Percentiles rank a stretch among this genome's conserved stretches.
These are phyloP conservation scores for Cydia splendana DNA, from an alignment of 1,140 invertebrate species.

Conservation along the genomic window DNA sequence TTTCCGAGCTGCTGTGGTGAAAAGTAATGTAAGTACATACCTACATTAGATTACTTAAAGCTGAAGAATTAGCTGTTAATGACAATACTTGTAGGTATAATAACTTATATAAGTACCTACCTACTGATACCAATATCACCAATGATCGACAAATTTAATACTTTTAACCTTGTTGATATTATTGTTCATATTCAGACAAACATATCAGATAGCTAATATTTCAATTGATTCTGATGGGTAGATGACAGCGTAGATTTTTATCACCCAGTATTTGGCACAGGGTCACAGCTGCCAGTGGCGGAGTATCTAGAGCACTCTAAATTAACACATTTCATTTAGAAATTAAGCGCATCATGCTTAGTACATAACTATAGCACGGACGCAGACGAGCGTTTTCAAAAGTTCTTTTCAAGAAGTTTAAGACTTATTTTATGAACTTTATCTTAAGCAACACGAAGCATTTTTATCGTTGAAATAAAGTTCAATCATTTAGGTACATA, in stretches of 20 bases:
- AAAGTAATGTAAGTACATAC: background rate
- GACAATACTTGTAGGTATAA: no score
- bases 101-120: background rate
- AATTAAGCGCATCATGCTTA: slow-evolving; percentile 31
- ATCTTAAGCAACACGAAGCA: background rate
- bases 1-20: no score
- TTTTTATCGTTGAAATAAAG: no score
- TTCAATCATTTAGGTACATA: no score
- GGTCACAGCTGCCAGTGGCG: slow-evolving; percentile 37
- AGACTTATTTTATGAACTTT: background rate
- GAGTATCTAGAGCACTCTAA: slow-evolving; percentile 42
- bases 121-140: background rate
- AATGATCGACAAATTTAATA: slow-evolving; percentile 4
- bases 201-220: slow-evolving; percentile 10
- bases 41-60: no score
- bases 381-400: background rate
- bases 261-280: slow-evolving; percentile 45
- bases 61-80: no score
- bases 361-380: background rate
- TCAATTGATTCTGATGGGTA: slow-evolving; percentile 39
- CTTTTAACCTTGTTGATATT: slow-evolving; percentile 5
- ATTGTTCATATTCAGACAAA: background rate
- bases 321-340: slow-evolving; percentile 35
- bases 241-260: slow-evolving; percentile 25
- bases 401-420: background rate